A percentile compares a stretch with the other conserved stretches of the same genome.
These are phyloP conservation scores for Felis catus DNA, from an alignment of 2,113 vertebrate species.

Conservation along the genomic window DNA sequence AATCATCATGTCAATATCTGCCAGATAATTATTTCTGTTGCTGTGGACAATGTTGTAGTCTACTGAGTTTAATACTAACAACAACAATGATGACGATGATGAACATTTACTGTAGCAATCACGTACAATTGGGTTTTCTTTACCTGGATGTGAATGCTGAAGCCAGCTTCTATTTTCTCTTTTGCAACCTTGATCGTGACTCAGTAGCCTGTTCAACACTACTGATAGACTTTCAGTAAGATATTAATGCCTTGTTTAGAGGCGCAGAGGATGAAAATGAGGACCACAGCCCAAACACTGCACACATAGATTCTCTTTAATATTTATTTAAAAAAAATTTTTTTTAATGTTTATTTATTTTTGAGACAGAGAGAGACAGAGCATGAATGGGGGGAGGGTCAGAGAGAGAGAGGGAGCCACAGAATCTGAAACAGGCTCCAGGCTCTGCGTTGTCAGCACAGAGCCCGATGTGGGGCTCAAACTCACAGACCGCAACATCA, in stretches of 20 bases:
- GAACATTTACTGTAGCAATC: background rate
- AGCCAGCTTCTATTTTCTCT: background rate
- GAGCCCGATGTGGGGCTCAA: too few relatives aligned
- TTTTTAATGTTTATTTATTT: too few relatives aligned
- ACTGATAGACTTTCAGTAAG: background rate
- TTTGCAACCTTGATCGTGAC: background rate
- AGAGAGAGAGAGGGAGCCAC: too few relatives aligned
- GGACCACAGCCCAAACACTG: background rate
- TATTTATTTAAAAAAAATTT: background rate
- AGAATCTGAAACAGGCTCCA: too few relatives aligned
- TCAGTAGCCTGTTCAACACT: background rate
- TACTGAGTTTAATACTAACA: background rate
- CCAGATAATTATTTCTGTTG: conserved; percentile 14
- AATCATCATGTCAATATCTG: background rate
- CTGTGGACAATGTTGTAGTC: background rate
- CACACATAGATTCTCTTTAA: background rate
- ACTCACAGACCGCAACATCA: too few relatives aligned
- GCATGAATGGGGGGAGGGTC: too few relatives aligned
- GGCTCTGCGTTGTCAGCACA: too few relatives aligned
- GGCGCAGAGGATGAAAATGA: background rate
- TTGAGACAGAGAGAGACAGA: too few relatives aligned
- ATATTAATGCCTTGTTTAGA: background rate
- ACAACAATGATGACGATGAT: background rate
- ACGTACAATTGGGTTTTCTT: background rate
- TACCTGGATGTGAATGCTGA: conserved; percentile 8